Evolutionary conservation across 1,140 invertebrate genomes (phyloP), one percentile per base, ranked within the genome.

Genomic region (Aphelinus certus): DNA sequence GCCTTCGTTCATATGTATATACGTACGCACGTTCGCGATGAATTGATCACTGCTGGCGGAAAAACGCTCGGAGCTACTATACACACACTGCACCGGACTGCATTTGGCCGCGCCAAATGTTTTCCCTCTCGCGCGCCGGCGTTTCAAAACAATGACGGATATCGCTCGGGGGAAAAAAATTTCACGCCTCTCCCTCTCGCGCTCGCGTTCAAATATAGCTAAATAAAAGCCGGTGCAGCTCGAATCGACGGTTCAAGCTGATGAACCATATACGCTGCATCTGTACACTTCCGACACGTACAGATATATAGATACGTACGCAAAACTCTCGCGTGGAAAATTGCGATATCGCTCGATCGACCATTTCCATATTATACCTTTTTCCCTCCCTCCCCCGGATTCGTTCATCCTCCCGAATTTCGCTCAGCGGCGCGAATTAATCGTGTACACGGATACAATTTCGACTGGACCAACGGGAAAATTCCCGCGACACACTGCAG

Each of bases 91-190:
- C 57, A 68, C 3, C 10, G 60, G 64, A 64, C 42, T 45, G 26
- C 26, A 57, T 57, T 65, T 49, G 71, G 58, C 71, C 65, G 26
- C 26, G 58, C 57, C 71, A 46, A 67, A 73, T 73, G 61, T 67
- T 67, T 65, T 60, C 47, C 6, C 2, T 47, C 47, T 2, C 47
- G 47, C 1, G 47, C 7, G 48, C 57, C 1, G n/a, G 51, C n/a
- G 68, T 70, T 70, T 48, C 45, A 56, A 64, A 57, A 65, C 71
- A 51, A 73, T 67, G 71, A 61, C 47, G 46, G 64, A 73, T 26
- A 26, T 73, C 26, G 64, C 55, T 61, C 56, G 1, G 56, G 26
- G 26, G 26, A 26, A 26, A 26, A 57, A 71, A 71, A 51, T 43
- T 58, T 60, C n/a, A 26, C 26, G 26, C 26, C 26, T 26, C 26